These are phyloP conservation scores for Fukomys damarensis DNA, from an alignment of 2,113 vertebrate species.

Conservation along the genomic window DNA sequence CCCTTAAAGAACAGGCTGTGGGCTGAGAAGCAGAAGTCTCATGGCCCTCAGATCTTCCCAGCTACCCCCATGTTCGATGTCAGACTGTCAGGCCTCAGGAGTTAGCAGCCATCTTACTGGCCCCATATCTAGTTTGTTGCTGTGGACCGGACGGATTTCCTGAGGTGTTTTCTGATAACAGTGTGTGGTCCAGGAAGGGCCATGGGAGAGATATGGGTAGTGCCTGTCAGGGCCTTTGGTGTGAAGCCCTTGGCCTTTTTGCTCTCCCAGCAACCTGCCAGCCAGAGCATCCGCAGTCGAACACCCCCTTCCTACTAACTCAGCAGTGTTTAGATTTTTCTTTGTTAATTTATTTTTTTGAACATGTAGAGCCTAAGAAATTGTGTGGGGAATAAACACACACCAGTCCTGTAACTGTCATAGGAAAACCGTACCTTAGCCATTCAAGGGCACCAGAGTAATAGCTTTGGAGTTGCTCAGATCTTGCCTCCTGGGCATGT, in stretches of 20 bases:
- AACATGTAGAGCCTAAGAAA: neutral
- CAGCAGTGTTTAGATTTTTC: neutral
- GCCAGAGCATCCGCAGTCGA: neutral
- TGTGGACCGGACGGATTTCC: neutral
- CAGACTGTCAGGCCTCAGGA: neutral
- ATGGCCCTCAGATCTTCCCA: neutral
- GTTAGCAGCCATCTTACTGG: neutral
- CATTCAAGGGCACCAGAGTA: neutral
- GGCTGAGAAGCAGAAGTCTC: too few species aligned
- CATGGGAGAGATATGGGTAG: accelerated
- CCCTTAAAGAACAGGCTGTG: neutral
- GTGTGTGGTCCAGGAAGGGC: accelerated
- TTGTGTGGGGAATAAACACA: neutral
- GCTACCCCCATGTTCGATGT: too few species aligned
- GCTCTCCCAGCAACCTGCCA: neutral
- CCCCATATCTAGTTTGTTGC: accelerated
- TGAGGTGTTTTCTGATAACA: neutral
- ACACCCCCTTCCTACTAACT: neutral
- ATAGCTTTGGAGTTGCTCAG: accelerated
- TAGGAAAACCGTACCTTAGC: neutral
- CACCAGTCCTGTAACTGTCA: neutral
- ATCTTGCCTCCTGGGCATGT: neutral
- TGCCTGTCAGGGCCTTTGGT: accelerated
- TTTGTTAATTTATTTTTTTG: neutral
- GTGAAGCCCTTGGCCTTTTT: too few species aligned